Percentiles rank a stretch among this genome's conserved stretches.
These are phyloP conservation scores for Heliconius charithonia DNA, from an alignment of 2,888 invertebrate genomes.

Conservation along the genomic window DNA sequence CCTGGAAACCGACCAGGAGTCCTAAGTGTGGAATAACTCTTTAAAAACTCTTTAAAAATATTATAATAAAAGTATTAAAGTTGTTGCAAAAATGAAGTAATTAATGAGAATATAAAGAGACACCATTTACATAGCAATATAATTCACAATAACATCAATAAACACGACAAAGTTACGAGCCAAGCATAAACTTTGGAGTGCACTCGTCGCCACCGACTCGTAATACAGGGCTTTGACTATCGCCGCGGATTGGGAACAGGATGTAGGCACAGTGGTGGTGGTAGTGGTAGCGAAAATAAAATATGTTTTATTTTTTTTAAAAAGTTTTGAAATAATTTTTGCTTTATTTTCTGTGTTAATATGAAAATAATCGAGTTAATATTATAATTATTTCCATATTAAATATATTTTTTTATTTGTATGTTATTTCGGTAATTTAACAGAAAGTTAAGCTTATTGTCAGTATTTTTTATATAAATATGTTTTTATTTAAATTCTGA, in stretches of 20 bases:
- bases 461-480: no score
- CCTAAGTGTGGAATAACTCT: no score
- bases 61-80: background rate
- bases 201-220: slow-evolving; percentile 36
- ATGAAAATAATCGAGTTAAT: no score
- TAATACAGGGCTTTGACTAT: slow-evolving; percentile 51
- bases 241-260: slow-evolving; percentile 54
- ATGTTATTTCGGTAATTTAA: no score
- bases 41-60: no score
- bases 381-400: no score
- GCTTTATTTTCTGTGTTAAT: no score
- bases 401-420: no score
- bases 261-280: slow-evolving; percentile 26
- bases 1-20: no score
- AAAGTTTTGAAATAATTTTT: background rate
- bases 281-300: background rate
- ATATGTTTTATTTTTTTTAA: background rate
- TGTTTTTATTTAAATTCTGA: no score
- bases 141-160: slow-evolving; percentile 42
- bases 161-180: slow-evolving; percentile 37
- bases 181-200: slow-evolving; percentile 36
- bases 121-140: slow-evolving; percentile 38
- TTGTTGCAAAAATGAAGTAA: slow-evolving; percentile 19
- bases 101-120: slow-evolving; percentile 30
- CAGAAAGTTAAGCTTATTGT: no score